These are phyloP conservation scores for Sweltsa coloradensis DNA, from an alignment of 1,140 invertebrate species.

Conservation along the genomic window DNA sequence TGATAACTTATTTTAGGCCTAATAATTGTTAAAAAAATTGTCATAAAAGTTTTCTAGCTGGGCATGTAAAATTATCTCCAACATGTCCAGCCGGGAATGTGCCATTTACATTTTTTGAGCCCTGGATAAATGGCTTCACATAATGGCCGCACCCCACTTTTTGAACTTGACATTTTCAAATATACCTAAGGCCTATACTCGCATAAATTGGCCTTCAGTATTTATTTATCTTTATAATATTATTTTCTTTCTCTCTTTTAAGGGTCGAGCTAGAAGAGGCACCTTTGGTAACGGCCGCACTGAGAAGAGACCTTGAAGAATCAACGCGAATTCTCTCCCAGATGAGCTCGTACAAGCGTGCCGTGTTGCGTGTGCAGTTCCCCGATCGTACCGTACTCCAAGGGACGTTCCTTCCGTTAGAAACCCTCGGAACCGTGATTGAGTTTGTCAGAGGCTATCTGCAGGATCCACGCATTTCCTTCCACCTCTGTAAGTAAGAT, in stretches of 20 bases:
- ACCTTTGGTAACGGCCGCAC: conserved; percentile 48
- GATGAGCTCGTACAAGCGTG: conserved; percentile 52
- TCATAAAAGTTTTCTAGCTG: too few relatives aligned
- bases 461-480: conserved; percentile 40
- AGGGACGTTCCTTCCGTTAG: conserved; percentile 56
- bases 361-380: conserved; percentile 67
- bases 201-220: too few relatives aligned
- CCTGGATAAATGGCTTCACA: too few relatives aligned
- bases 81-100: too few relatives aligned
- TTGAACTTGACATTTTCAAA: too few relatives aligned
- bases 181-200: too few relatives aligned
- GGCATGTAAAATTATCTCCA: too few relatives aligned
- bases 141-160: too few relatives aligned
- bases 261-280: conserved; percentile 46
- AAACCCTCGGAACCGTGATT: conserved; percentile 49
- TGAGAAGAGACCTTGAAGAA: conserved; percentile 45
- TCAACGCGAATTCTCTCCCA: conserved; percentile 42
- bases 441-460: conserved; percentile 59
- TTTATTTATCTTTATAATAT: conserved; percentile 2
- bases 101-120: too few relatives aligned
- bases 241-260: too few relatives aligned
- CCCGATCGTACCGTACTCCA: conserved; percentile 68
- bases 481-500: conserved; percentile 57
- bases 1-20: too few relatives aligned
- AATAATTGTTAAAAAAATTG: too few relatives aligned